Base-by-base conservation (phyloP, 2,888 invertebrate species). In the Scrobipalpa costella region DNA sequence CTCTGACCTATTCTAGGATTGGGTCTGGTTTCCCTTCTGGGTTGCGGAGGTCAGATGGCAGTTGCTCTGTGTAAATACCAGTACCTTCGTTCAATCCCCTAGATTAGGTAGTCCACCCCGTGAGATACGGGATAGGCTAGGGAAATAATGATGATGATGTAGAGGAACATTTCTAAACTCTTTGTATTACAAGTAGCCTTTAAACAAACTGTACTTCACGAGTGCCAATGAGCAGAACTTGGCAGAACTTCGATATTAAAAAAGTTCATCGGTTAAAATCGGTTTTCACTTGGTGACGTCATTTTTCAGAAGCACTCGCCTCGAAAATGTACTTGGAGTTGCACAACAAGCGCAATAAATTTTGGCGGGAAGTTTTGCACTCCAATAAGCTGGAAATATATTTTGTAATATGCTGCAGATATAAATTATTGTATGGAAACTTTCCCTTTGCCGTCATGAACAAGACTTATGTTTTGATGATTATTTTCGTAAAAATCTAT, bases 261-360 rank as follows among this genome's bases (percentile, higher is more conserved):
- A 27, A 34, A 33, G 33, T 33, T 33, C 33, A 55, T 55, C 55
- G 55, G 27, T 27, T 40, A 40, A 40, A 40, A 40, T 40, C 40
- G 13, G 40, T n/a, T 55, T 55, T 33, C 55, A 33, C 3, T 55
- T 34, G 33, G 50, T 21, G 55, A 34, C 27, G 55, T 33, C 11
- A 55, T 55, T n/a, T 55, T 55, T 55, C 55, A 55, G 11, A 55
- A 27, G 33, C 27, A 27, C 55, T 21, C 27, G n/a, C 33, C 33
- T n/a, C 15, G 55, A 55, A 55, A 55, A 27, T 55, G 33, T 55
- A n/a, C 13, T 13, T 15, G 1, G n/a, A 55, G 55, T 55, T 55
- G 55, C 55, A 50, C 21, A 55, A 55, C 55, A 55, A 55, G 55
- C 27, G 33, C 21, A 55, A 55, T 55, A 55, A 55, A 55, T 34